Conservation (phyloP, 2,113 vertebrate species). For the Colinus virginianus region DNA sequence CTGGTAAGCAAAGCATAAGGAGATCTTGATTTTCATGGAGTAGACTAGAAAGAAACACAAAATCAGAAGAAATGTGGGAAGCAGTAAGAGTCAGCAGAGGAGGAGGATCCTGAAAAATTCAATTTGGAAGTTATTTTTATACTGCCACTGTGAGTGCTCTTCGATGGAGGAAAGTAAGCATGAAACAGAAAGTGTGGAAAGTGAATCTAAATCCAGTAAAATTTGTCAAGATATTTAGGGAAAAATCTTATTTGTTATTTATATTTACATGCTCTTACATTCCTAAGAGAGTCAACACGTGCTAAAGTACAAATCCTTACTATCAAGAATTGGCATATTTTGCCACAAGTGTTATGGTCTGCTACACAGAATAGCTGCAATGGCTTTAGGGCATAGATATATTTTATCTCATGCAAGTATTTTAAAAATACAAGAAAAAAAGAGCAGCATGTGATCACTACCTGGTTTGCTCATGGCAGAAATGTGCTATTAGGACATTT, state of each 20-base stretch:
- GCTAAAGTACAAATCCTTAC: not conserved
- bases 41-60: constrained; percentile 37
- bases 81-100: constrained; percentile 34
- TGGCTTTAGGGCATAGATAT: not conserved
- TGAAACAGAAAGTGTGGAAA: constrained; percentile 39
- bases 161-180: constrained; percentile 56
- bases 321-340: not conserved
- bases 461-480: not conserved
- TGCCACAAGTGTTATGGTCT: not conserved
- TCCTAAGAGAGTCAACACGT: not conserved
- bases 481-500: not conserved
- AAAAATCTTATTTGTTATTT: constrained; percentile 63
- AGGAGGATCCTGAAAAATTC: constrained; percentile 36
- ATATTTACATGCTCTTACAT: not conserved
- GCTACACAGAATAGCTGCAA: constrained; percentile 2
- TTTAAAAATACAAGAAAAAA: not conserved
- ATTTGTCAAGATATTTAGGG: constrained; percentile 35
- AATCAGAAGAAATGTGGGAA: constrained; percentile 57
- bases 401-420: not conserved
- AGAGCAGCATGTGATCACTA: not conserved
- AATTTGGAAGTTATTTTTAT: constrained; percentile 67
- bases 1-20: constrained; percentile 62
- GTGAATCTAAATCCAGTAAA: constrained; percentile 47
- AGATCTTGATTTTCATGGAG: constrained; percentile 61
- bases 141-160: constrained; percentile 24